Evolutionary conservation across 2,888 invertebrate species (phyloP).

Genomic region (Aphrophora alni): DNA sequence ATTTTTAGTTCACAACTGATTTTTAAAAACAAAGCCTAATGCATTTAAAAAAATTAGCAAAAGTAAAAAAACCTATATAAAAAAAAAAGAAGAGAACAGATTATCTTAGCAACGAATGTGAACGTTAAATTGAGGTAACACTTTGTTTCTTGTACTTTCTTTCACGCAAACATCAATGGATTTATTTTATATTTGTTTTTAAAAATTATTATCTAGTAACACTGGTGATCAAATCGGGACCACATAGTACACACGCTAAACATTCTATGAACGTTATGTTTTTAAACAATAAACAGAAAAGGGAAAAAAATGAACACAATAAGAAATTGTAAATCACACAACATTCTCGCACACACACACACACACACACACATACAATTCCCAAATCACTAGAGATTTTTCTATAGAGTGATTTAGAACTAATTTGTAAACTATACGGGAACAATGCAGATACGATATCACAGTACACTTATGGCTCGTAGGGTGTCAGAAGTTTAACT

Average conservation of each 20-base stretch:
- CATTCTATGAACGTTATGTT: background rate
- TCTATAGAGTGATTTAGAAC: background rate
- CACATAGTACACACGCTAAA: background rate
- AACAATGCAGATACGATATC: background rate
- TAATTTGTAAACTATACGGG: background rate
- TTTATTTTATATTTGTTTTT: background rate
- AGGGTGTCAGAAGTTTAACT: background rate
- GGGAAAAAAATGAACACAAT: background rate
- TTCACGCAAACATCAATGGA: background rate
- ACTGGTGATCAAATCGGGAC: background rate
- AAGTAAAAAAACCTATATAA: background rate
- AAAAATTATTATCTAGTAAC: background rate
- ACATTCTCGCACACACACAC: background rate
- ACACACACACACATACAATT: background rate
- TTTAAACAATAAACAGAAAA: background rate
- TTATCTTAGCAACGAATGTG: background rate
- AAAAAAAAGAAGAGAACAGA: background rate
- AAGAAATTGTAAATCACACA: background rate
- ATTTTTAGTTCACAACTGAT: background rate
- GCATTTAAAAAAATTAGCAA: background rate
- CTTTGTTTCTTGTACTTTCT: conserved; percentile 9
- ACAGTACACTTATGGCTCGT: background rate
- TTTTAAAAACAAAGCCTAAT: background rate
- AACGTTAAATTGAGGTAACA: background rate
- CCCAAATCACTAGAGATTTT: background rate